Conservation (phyloP, 2,888 invertebrate genomes). For the Oscheius sp. region DNA sequence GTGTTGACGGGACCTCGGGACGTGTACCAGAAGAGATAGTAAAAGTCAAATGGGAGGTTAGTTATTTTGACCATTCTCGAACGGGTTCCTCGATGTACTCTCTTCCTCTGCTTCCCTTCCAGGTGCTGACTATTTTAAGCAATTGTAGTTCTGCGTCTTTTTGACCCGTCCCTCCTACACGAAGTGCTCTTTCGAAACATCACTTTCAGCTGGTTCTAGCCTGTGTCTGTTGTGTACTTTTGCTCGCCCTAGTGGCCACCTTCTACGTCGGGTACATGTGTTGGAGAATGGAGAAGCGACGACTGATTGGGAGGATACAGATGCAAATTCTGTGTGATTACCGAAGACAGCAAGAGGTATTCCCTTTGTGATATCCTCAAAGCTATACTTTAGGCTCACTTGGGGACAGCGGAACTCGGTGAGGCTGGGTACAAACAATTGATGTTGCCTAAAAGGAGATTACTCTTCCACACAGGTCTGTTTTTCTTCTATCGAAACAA, state of each 20-base stretch:
- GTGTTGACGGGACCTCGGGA: conserved; percentile 31
- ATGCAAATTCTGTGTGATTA: conserved; percentile 67
- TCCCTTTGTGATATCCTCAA: conserved; percentile 11
- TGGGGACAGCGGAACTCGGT: not conserved
- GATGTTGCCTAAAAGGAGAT: conserved; percentile 34
- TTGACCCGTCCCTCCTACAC: no score
- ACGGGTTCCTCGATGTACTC: not conserved
- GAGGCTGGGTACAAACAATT: conserved; percentile 20
- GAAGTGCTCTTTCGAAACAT: not conserved
- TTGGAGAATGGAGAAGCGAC: conserved; percentile 50
- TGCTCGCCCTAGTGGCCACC: conserved; percentile 32
- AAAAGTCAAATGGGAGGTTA: conserved; percentile 21
- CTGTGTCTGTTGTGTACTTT: conserved; percentile 12
- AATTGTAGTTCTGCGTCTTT: not conserved
- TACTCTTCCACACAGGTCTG: conserved; percentile 46
- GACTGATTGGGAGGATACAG: conserved; percentile 67
- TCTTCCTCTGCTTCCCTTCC: not conserved
- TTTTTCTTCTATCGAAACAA: not conserved
- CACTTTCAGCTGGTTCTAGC: conserved; percentile 14
- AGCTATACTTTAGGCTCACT: conserved; percentile 2
- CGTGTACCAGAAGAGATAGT: not conserved
- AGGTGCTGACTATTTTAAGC: not conserved
- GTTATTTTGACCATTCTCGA: not conserved
- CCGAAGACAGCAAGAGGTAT: conserved; percentile 44
- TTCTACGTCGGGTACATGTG: conserved; percentile 47